Conservation (phyloP, 2,797 vertebrate species). For the Pangasius djambal region DNA sequence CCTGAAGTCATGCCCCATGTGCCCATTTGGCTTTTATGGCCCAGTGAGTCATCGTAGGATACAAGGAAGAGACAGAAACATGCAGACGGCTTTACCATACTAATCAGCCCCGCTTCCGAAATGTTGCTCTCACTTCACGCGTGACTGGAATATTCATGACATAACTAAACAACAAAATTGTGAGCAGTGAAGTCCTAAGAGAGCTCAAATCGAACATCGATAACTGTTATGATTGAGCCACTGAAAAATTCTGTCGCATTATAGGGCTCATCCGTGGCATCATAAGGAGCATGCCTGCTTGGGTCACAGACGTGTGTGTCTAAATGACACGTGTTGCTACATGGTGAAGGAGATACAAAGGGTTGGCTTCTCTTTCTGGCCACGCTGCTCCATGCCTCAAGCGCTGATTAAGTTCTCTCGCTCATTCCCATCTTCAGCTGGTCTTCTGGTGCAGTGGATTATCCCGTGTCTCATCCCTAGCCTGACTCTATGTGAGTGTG, state of each 20-base stretch:
- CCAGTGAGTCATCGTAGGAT: slow-evolving; percentile 18
- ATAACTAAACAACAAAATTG: slow-evolving; percentile 25
- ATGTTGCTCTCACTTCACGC: slow-evolving; percentile 10
- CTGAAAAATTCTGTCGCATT: too few species aligned
- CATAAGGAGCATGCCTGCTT: not conserved
- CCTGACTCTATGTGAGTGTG: slow-evolving; percentile 38
- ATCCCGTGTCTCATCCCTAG: slow-evolving; percentile 60
- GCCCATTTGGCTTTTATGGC: slow-evolving; percentile 22
- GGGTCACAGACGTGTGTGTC: not conserved
- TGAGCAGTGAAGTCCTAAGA: not conserved
- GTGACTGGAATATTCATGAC: slow-evolving; percentile 49
- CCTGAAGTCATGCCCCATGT: slow-evolving; percentile 22
- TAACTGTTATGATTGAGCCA: too few species aligned
- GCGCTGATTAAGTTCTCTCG: slow-evolving; percentile 53
- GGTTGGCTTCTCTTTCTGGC: slow-evolving; percentile 65
- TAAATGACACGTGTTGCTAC: slow-evolving; percentile 53
- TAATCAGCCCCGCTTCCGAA: slow-evolving; percentile 36
- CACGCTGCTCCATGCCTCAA: slow-evolving; percentile 56
- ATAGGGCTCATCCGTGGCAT: not conserved
- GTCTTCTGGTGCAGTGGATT: slow-evolving; percentile 68
- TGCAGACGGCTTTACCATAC: slow-evolving; percentile 23
- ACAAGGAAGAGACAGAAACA: not conserved
- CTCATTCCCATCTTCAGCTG: slow-evolving; percentile 62
- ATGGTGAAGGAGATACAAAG: slow-evolving; percentile 17
- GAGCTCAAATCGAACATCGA: not conserved